Conservation (phyloP, 2,888 invertebrate species). For the Macrosoma leucophasiata region DNA sequence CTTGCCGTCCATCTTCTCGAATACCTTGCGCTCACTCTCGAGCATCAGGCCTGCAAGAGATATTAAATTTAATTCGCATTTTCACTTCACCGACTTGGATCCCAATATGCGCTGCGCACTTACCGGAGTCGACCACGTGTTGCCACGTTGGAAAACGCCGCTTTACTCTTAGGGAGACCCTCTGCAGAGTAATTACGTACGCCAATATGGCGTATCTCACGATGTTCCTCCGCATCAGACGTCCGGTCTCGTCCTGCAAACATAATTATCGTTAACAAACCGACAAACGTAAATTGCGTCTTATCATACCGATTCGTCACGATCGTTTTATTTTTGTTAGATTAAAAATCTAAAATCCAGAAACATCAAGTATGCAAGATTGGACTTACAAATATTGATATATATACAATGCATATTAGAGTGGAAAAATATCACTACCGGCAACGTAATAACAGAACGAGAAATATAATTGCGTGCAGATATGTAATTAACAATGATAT, state of each 20-base stretch:
- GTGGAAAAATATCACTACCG: no score
- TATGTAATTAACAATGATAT: no score
- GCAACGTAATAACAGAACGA: no score
- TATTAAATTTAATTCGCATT: slow-evolving; percentile 13
- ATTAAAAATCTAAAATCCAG: no score
- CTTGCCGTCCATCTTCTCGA: slow-evolving; percentile 92
- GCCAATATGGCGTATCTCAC: slow-evolving; percentile 92
- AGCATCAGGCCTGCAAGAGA: slow-evolving; percentile 85
- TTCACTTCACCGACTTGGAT: slow-evolving; percentile 15
- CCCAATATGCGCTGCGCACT: slow-evolving; percentile 37
- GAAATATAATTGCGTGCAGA: no score
- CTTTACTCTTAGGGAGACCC: slow-evolving; percentile 91
- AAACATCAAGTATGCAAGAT: no score
- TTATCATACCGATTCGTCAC: no score
- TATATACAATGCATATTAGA: no score
- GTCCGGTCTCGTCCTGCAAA: slow-evolving; percentile 88
- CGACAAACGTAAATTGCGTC: no score
- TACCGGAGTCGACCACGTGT: slow-evolving; percentile 93
- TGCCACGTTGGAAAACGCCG: slow-evolving; percentile 92
- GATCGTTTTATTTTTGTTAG: no score
- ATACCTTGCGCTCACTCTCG: slow-evolving; percentile 93
- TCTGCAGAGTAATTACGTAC: slow-evolving; percentile 91
- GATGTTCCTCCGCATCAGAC: slow-evolving; percentile 92
- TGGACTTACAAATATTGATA: no score
- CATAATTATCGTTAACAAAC: no score